A percentile compares a stretch with the other conserved stretches of the same genome.
Evolutionary conservation across 2,888 invertebrate genomes (phyloP).

Genomic region (Parnassius smintheus): DNA sequence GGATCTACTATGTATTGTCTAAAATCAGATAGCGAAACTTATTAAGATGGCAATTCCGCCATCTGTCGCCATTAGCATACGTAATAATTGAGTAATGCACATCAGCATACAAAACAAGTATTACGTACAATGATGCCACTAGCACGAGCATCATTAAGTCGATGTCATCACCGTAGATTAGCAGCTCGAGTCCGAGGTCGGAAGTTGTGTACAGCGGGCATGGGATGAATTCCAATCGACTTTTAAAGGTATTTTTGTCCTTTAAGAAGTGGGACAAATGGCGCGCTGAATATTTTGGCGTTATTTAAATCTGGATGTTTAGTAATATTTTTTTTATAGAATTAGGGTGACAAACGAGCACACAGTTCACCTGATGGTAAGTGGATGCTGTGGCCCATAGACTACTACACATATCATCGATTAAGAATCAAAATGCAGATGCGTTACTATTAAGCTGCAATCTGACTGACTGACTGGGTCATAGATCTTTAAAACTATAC

Average conservation of each 20-base stretch:
- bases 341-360: too few species aligned
- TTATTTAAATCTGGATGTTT: too few species aligned
- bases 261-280: conserved; percentile 17
- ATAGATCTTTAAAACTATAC: too few species aligned
- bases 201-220: not conserved
- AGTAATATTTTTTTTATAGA: too few species aligned
- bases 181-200: conserved; percentile 12
- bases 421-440: too few species aligned
- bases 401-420: too few species aligned
- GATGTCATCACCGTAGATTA: conserved; percentile 16
- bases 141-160: not conserved
- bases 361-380: too few species aligned
- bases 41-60: not conserved
- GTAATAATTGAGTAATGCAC: not conserved
- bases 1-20: too few species aligned
- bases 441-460: too few species aligned
- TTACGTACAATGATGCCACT: not conserved
- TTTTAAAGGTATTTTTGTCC: conserved; percentile 15
- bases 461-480: too few species aligned
- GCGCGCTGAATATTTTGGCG: conserved; percentile 4
- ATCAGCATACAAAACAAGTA: not conserved
- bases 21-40: not conserved
- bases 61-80: not conserved
- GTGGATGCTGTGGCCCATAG: too few species aligned
- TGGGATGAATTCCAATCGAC: conserved; percentile 9